These are phyloP conservation scores for Lasioglossum albipes DNA, from an alignment of 1,140 invertebrate species.

Conservation along the genomic window DNA sequence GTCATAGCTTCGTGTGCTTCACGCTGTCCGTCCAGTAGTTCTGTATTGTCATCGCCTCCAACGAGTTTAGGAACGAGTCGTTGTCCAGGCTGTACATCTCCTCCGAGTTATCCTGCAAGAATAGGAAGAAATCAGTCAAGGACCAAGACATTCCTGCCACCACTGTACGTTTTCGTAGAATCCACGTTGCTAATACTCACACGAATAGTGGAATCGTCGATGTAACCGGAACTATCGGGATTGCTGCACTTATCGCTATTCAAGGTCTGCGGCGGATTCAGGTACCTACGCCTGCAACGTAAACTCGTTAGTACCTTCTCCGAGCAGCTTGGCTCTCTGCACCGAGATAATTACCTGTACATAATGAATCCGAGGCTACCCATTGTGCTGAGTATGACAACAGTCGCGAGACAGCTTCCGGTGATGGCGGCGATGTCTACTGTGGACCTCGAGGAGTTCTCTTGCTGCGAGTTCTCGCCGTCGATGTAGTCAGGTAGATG, in stretches of 20 bases:
- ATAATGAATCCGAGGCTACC: slow-evolving; percentile 87
- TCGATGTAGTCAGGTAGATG: slow-evolving; percentile 61
- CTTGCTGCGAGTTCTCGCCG: slow-evolving; percentile 44
- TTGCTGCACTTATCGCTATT: slow-evolving; percentile 89
- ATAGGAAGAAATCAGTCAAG: neutral
- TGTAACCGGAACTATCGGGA: slow-evolving; percentile 92
- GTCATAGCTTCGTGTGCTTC: slow-evolving; percentile 93
- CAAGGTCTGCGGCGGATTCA: slow-evolving; percentile 90
- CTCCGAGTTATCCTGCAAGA: slow-evolving; percentile 90
- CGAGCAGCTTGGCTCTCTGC: neutral
- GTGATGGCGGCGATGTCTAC: slow-evolving; percentile 87
- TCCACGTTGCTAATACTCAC: slow-evolving; percentile 80
- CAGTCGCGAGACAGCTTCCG: slow-evolving; percentile 85
- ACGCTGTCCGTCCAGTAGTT: slow-evolving; percentile 96
- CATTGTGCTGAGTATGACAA: slow-evolving; percentile 84
- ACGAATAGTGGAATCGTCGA: slow-evolving; percentile 92
- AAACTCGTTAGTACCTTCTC: neutral
- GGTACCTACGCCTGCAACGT: slow-evolving; percentile 82
- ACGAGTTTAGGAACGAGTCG: slow-evolving; percentile 93
- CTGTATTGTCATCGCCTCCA: slow-evolving; percentile 95
- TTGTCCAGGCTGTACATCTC: slow-evolving; percentile 96
- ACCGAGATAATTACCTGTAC: slow-evolving; percentile 79
- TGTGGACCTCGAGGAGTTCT: slow-evolving; percentile 58
- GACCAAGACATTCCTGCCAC: too few relatives aligned
- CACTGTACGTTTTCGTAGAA: neutral